Evolutionary conservation across 2,888 invertebrate genomes (phyloP).

Genomic region (Spisula subtruncata): DNA sequence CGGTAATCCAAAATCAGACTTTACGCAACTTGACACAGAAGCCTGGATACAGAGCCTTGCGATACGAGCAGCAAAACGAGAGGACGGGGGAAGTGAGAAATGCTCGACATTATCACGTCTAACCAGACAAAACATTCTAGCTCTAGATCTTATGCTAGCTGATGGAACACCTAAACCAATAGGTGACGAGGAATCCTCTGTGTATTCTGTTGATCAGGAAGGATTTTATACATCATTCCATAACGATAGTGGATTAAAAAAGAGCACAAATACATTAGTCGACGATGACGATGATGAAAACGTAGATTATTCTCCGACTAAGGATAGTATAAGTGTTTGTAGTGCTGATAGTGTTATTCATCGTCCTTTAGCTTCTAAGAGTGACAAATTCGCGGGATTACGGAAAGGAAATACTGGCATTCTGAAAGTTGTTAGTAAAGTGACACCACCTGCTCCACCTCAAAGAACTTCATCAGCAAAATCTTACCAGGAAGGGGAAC

Average conservation of each 20-base stretch:
- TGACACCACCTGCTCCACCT: slow-evolving; percentile 77
- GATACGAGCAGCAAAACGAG: slow-evolving; percentile 79
- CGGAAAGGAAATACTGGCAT: slow-evolving; percentile 63
- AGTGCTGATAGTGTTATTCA: slow-evolving; percentile 81
- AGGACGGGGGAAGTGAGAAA: slow-evolving; percentile 78
- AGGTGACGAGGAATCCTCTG: slow-evolving; percentile 90
- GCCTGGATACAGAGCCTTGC: slow-evolving; percentile 83
- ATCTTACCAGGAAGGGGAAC: slow-evolving; percentile 41
- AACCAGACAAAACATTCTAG: slow-evolving; percentile 82
- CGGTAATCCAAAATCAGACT: slow-evolving; percentile 70
- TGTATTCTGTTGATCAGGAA: slow-evolving; percentile 98
- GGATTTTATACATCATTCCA: slow-evolving; percentile 99
- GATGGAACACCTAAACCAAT: slow-evolving; percentile 68
- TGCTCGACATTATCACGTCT: slow-evolving; percentile 77
- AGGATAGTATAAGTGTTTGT: slow-evolving; percentile 78
- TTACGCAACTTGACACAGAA: slow-evolving; percentile 80
- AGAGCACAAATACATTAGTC: slow-evolving; percentile 78
- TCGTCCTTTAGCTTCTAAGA: slow-evolving; percentile 71
- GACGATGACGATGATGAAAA: slow-evolving; percentile 78
- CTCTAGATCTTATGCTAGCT: slow-evolving; percentile 80
- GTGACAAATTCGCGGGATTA: slow-evolving; percentile 73
- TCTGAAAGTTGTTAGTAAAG: slow-evolving; percentile 73
- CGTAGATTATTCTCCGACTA: slow-evolving; percentile 71
- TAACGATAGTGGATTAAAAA: slow-evolving; percentile 95
- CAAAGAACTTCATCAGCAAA: slow-evolving; percentile 68